Evolutionary conservation across 2,888 invertebrate genomes (phyloP).

Genomic region (Agrypnus murinus): DNA sequence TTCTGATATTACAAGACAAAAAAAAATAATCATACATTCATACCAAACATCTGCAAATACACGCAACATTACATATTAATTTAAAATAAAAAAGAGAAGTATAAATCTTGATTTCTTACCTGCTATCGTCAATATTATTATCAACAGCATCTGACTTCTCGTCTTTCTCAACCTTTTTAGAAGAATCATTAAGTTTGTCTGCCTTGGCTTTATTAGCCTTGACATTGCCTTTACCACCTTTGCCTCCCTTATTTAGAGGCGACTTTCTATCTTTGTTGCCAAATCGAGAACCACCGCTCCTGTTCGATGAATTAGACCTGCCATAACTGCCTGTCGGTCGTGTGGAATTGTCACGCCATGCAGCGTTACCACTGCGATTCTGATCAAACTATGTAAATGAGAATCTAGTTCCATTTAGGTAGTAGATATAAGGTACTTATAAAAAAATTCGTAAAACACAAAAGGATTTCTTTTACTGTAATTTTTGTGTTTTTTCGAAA

Average conservation of each 20-base stretch:
- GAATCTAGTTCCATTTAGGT: slow-evolving; percentile 34
- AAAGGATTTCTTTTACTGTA: too few relatives aligned
- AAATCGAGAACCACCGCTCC: slow-evolving; percentile 45
- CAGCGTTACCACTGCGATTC: slow-evolving; percentile 41
- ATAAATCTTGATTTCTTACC: slow-evolving; percentile 47
- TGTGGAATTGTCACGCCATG: slow-evolving; percentile 51
- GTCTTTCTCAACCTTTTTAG: slow-evolving; percentile 57
- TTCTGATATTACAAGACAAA: too few relatives aligned
- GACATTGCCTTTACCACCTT: slow-evolving; percentile 45
- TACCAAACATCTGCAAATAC: too few relatives aligned
- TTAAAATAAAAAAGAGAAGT: neutral
- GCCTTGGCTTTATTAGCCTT: slow-evolving; percentile 23
- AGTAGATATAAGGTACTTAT: too few relatives aligned
- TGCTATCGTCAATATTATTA: slow-evolving; percentile 45
- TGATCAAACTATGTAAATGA: slow-evolving; percentile 39
- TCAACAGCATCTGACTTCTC: slow-evolving; percentile 45
- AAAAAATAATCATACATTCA: too few relatives aligned
- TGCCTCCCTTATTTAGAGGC: slow-evolving; percentile 45
- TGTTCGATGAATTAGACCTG: slow-evolving; percentile 44
- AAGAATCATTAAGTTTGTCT: slow-evolving; percentile 56
- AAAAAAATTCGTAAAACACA: slow-evolving; percentile 9
- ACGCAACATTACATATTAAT: too few relatives aligned
- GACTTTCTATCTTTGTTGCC: slow-evolving; percentile 46
- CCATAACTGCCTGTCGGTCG: slow-evolving; percentile 42
- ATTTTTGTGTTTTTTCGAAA: too few relatives aligned